A percentile compares a stretch with the other conserved stretches of the same genome.
phyloP scores from a whole-genome alignment of 1,140 invertebrate genomes.

The Parapsyche elsis region DNA sequence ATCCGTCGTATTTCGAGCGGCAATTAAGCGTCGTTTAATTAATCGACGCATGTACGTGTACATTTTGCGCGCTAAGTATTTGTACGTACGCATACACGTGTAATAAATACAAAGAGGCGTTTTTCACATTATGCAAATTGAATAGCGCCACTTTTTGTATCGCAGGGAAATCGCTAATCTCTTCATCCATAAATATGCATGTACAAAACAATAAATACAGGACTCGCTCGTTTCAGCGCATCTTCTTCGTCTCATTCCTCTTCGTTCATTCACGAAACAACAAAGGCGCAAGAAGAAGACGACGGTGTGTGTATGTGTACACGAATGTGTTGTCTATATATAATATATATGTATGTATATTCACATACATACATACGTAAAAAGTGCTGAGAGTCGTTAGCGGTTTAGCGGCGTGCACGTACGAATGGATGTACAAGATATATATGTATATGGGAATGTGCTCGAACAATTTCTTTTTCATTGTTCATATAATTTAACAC shows the following conservation, averaged over 20 bases:
- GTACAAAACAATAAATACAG: background rate
- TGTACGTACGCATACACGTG: background rate
- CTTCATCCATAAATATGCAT: conserved; percentile 8
- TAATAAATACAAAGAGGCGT: background rate
- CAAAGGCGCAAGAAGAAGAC: no score
- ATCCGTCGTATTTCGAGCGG: background rate
- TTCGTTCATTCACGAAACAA: no score
- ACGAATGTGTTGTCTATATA: no score
- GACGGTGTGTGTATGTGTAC: no score
- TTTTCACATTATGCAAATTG: conserved; percentile 5
- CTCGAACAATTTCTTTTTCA: conserved; percentile 43
- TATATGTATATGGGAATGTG: conserved; percentile 40
- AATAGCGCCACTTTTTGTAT: background rate
- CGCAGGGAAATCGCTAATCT: background rate
- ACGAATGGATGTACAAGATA: conserved; percentile 21
- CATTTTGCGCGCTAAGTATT: background rate
- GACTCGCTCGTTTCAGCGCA: background rate
- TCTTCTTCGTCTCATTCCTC: background rate
- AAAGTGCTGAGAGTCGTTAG: background rate
- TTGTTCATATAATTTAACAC: conserved; percentile 48
- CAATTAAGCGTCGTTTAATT: background rate
- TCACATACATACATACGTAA: background rate
- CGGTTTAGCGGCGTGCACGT: background rate
- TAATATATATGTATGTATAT: background rate
- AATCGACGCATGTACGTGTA: background rate